These are phyloP conservation scores for Chlorodrepanis virens DNA, from an alignment of 2,113 vertebrate species.

Conservation along the genomic window DNA sequence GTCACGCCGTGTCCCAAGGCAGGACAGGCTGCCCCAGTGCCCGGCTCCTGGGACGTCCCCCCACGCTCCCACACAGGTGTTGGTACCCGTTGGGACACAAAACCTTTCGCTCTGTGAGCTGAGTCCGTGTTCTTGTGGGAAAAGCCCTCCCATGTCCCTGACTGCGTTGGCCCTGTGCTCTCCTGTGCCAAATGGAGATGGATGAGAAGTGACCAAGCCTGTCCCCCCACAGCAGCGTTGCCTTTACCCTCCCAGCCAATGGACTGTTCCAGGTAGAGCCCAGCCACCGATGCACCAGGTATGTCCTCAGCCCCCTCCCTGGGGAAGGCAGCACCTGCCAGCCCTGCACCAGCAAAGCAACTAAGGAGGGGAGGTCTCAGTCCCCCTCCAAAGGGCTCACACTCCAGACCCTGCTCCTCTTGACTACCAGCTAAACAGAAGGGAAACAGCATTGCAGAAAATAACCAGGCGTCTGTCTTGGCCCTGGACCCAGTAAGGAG, in stretches of 20 bases:
- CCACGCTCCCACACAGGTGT: not conserved
- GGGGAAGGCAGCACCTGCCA: constrained; percentile 16
- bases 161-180: not conserved
- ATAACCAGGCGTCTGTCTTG: constrained; percentile 26
- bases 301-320: not conserved
- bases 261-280: constrained; percentile 48
- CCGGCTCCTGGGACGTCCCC: not conserved
- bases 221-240: not conserved
- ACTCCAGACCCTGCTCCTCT: constrained; percentile 52
- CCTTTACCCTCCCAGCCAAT: not conserved
- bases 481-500: constrained; percentile 39
- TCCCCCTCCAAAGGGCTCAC: constrained; percentile 53
- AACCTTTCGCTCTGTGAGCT: constrained; percentile 50
- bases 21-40: not conserved
- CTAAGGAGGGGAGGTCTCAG: not conserved
- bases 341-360: constrained; percentile 51
- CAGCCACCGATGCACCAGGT: not conserved
- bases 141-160: not conserved
- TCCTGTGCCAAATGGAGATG: constrained; percentile 58
- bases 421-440: constrained; percentile 52
- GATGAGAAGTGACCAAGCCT: not conserved
- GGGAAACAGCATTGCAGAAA: constrained; percentile 36
- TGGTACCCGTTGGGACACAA: not conserved
- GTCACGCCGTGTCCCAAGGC: not conserved
- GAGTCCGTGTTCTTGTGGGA: not conserved